phyloP scores from a whole-genome alignment of 2,113 vertebrate species.

The Phaethornis superciliosus region DNA sequence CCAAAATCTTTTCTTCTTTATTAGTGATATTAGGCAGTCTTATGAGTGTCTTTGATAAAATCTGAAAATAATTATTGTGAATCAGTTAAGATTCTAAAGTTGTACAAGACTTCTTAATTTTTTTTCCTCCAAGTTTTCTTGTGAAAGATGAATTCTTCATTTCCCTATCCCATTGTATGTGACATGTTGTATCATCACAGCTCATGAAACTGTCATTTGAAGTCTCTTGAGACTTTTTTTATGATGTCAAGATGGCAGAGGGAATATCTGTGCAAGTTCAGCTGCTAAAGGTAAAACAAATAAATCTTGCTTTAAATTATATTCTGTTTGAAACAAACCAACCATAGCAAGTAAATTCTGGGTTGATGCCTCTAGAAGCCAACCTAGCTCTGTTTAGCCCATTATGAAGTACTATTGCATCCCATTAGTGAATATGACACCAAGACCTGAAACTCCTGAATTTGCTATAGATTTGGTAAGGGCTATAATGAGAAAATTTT shows the following conservation, averaged over 20 bases:
- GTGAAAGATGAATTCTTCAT: slow-evolving; percentile 13
- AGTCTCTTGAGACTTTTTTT: slow-evolving; percentile 28
- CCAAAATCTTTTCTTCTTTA: background rate
- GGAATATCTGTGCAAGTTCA: slow-evolving; percentile 31
- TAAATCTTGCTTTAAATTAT: slow-evolving; percentile 28
- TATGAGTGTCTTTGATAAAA: background rate
- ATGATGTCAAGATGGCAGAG: slow-evolving; percentile 11
- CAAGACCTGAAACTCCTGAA: background rate
- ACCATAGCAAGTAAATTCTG: slow-evolving; percentile 25
- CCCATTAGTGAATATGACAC: background rate
- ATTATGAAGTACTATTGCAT: background rate
- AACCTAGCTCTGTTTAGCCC: background rate
- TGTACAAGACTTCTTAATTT: background rate
- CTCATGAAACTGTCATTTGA: slow-evolving; percentile 46
- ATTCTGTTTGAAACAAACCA: slow-evolving; percentile 17
- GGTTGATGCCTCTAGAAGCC: background rate
- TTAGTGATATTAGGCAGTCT: background rate
- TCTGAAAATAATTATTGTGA: background rate
- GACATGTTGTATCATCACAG: slow-evolving; percentile 5
- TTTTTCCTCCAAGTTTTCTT: background rate
- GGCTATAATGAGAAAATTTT: background rate
- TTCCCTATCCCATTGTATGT: slow-evolving; percentile 3
- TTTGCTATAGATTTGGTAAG: background rate
- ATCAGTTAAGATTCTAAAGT: background rate
- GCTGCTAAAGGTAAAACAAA: slow-evolving; percentile 38